Conservation (phyloP, 2,888 invertebrate species). For the Erebia palarica region DNA sequence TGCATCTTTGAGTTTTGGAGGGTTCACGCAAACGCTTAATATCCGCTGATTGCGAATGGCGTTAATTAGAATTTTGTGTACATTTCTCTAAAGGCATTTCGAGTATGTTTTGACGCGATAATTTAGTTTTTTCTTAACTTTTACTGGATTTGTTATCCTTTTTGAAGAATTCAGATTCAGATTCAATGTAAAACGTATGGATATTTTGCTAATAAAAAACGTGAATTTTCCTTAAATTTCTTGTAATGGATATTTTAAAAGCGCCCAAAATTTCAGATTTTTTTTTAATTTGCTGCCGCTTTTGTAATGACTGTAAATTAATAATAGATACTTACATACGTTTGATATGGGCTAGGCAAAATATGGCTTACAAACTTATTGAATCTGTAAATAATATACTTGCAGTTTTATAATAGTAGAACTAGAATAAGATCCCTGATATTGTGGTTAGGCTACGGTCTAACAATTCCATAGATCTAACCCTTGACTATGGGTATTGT, state of each 20-base stretch:
- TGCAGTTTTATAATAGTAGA: not conserved
- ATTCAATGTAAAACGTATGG: not conserved
- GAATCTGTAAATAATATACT: too few species aligned
- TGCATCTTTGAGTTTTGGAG: constrained; percentile 63
- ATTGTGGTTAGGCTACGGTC: constrained; percentile 2
- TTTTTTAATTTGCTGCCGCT: too few species aligned
- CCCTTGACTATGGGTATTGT: constrained; percentile 27
- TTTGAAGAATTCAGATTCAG: not conserved
- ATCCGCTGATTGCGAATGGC: constrained; percentile 56
- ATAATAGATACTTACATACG: too few species aligned
- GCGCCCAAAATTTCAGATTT: too few species aligned
- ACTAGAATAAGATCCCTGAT: not conserved
- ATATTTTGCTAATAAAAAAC: not conserved
- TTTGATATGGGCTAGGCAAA: too few species aligned
- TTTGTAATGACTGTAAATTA: too few species aligned
- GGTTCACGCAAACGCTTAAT: constrained; percentile 57
- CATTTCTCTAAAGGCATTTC: constrained; percentile 34
- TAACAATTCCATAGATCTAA: constrained; percentile 21
- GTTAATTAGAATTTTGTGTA: constrained; percentile 58
- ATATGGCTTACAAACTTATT: too few species aligned
- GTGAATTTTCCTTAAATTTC: not conserved
- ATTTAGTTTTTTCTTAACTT: not conserved
- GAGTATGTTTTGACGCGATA: constrained; percentile 39
- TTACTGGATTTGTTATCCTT: not conserved
- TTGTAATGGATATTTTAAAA: not conserved